Percentiles rank a stretch among this genome's conserved stretches.
phyloP scores from a whole-genome alignment of 2,888 invertebrate species.

The Polyploca ridens region DNA sequence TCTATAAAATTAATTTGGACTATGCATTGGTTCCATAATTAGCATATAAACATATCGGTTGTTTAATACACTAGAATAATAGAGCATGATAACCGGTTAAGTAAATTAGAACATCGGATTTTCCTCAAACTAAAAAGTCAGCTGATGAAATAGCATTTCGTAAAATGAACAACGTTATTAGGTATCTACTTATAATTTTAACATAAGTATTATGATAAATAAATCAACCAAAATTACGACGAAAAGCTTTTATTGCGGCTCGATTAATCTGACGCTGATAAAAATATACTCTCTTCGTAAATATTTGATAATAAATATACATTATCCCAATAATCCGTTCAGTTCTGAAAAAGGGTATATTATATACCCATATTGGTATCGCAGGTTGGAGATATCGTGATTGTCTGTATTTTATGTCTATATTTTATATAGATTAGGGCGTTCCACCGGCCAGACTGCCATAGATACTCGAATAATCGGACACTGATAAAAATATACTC shows the following conservation, averaged over 20 bases:
- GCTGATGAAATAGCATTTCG: not conserved
- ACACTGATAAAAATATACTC: too few relatives aligned
- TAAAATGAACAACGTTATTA: not conserved
- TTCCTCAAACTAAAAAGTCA: not conserved
- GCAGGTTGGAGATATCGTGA: too few relatives aligned
- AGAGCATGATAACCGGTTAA: not conserved
- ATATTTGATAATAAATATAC: not conserved
- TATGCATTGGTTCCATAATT: not conserved
- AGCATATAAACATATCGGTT: not conserved
- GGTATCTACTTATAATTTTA: not conserved
- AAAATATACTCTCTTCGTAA: not conserved
- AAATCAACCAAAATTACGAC: slow-evolving; percentile 29
- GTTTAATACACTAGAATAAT: not conserved
- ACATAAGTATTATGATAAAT: not conserved
- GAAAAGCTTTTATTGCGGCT: slow-evolving; percentile 42
- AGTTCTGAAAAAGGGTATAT: too few relatives aligned
- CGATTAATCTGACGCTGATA: slow-evolving; percentile 23
- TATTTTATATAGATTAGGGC: too few relatives aligned
- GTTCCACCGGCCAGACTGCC: too few relatives aligned
- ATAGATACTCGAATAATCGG: too few relatives aligned
- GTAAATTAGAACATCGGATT: not conserved
- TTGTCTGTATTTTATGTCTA: too few relatives aligned
- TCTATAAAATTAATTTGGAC: not conserved
- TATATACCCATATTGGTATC: too few relatives aligned
- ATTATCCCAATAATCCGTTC: not conserved